A percentile compares a stretch with the other conserved stretches of the same genome.
Evolutionary conservation across 2,888 invertebrate species (phyloP).

Genomic region (Eristalis intricaria): DNA sequence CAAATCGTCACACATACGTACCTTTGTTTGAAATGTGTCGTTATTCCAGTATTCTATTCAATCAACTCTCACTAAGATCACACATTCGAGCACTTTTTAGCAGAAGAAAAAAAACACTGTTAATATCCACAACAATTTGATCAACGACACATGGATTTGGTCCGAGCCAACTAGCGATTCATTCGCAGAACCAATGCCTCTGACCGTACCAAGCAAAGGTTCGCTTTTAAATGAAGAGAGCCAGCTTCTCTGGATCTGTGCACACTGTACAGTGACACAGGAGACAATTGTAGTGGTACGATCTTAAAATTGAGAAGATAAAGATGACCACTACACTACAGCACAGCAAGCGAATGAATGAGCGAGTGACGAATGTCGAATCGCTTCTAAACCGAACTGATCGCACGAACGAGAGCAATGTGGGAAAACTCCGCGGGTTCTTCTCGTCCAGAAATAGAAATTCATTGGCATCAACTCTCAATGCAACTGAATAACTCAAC

Average conservation of each 20-base stretch:
- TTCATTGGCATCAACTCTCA: constrained; percentile 38
- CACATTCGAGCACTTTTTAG: not conserved
- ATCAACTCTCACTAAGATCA: not conserved
- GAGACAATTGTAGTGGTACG: constrained; percentile 10
- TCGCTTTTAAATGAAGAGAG: constrained; percentile 45
- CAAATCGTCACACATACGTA: not conserved
- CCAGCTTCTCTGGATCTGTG: not conserved
- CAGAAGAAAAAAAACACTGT: not conserved
- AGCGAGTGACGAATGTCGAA: constrained; percentile 31
- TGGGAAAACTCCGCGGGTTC: constrained; percentile 49
- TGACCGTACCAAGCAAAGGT: constrained; percentile 64
- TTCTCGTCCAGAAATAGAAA: constrained; percentile 66
- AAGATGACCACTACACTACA: constrained; percentile 43
- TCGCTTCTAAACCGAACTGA: constrained; percentile 17
- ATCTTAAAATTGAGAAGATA: constrained; percentile 13
- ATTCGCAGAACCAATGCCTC: constrained; percentile 56
- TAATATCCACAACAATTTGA: not conserved
- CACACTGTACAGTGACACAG: constrained; percentile 10
- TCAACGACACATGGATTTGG: constrained; percentile 3
- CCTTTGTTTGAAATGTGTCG: not conserved
- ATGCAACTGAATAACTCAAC: constrained; percentile 26
- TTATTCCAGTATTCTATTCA: not conserved
- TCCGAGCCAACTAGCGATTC: constrained; percentile 11
- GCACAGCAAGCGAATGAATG: constrained; percentile 55
- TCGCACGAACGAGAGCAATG: constrained; percentile 39